Conservation (phyloP, 2,888 invertebrate genomes). For the Marronus borbonicus region DNA sequence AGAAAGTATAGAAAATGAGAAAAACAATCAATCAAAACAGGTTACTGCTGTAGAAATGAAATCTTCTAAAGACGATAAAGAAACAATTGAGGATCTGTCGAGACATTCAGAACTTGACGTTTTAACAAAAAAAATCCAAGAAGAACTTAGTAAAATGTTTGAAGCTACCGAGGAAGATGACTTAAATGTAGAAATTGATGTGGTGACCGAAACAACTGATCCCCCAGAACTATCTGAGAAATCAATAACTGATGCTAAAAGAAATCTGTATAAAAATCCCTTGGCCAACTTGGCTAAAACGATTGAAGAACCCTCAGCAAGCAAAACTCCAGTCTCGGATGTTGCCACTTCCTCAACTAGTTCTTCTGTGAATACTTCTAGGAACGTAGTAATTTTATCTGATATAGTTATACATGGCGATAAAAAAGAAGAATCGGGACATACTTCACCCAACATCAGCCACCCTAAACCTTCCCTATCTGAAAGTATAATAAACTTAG, state of each 20-base stretch:
- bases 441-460: not conserved
- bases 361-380: not conserved
- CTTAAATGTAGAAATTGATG: no score
- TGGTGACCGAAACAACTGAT: no score
- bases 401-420: conserved; percentile 20
- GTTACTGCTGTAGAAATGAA: no score
- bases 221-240: not conserved
- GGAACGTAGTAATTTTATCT: not conserved
- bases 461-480: not conserved
- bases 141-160: no score
- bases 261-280: not conserved
- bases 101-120: not conserved
- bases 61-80: no score
- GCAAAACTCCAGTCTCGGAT: not conserved
- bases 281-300: not conserved
- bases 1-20: no score
- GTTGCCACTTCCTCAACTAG: not conserved
- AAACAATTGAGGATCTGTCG: not conserved
- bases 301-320: not conserved
- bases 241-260: not conserved
- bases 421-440: not conserved
- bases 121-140: no score
- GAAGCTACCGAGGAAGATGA: no score
- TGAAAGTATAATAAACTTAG: not conserved
- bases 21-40: no score